Base-by-base conservation (phyloP, 1,140 invertebrate species). In the Atopsyche davidsoni region DNA sequence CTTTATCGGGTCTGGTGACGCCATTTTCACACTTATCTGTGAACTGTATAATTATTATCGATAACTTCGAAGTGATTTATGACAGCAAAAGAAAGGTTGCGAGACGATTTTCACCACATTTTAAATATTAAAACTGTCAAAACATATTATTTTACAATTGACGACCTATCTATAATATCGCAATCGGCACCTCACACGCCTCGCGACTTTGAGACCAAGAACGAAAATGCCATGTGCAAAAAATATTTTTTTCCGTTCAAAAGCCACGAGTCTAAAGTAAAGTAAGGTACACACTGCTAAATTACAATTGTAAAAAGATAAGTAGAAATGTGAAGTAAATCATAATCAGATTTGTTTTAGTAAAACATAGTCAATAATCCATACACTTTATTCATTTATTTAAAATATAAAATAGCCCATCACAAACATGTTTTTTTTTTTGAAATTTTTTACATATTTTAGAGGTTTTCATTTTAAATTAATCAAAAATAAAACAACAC, bases 1-100 rank as follows among this genome's bases (percentile, higher is more conserved):
- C 78, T 85, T 85, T 71, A 75, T 76, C 74, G 76, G 76, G 71
- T 80, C 79, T 67, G 86, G 84, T 55, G 77, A 76, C 79, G 84
- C 83, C 84, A 87, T 87, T 83, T 82, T 85, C 38, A 51, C 25
- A 51, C 32, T 21, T 44, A 51, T 44, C 34, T 73, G 66, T 63
- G 63, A 66, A 73, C 72, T 63, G 36, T 40, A 22, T 48, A 24
- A 48, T 41, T 13, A 24, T 48, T 41, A n/a, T n/a, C n/a, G 38
- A 48, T 14, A 48, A 31, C 38, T 48, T 40, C 21, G n/a, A 48
- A 28, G 19, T 14, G 25, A 46, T 24, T 24, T 23, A 35, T 39
- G 22, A 17, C n/a, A 7, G 24, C n/a, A 28, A 28, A 28, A 28
- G 6, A 28, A 28, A 7, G n/a, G 24, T 28, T 28, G 6, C 24